These are phyloP conservation scores for Neodiprion pinetum DNA, from an alignment of 1,140 invertebrate genomes.

Conservation along the genomic window DNA sequence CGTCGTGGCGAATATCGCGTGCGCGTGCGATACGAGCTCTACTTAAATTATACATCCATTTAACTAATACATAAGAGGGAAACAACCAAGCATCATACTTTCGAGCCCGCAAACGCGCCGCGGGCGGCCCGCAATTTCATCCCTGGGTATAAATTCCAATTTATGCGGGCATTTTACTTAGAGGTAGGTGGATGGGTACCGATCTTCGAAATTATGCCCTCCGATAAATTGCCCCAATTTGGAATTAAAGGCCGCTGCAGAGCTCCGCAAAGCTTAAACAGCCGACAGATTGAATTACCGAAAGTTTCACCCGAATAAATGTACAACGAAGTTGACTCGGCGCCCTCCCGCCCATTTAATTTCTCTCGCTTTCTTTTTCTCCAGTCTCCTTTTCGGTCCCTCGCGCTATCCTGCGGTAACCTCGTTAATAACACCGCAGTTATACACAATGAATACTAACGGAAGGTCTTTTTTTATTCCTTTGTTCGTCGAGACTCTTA, in stretches of 20 bases:
- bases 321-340: neutral
- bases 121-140: neutral
- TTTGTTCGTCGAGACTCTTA: too few species aligned
- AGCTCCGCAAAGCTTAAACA: neutral
- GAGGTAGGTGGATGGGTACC: neutral
- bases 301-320: neutral
- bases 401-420: too few species aligned
- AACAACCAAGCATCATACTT: neutral
- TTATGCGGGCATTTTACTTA: neutral
- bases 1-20: neutral
- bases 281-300: conserved; percentile 4
- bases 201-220: neutral
- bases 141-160: neutral
- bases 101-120: neutral
- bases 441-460: too few species aligned
- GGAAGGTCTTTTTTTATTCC: too few species aligned
- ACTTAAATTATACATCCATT: neutral
- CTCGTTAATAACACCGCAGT: too few species aligned
- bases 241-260: neutral
- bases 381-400: neutral
- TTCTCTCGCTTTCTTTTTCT: neutral
- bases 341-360: neutral
- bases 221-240: conserved; percentile 4
- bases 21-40: neutral
- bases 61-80: neutral